Conservation (phyloP, 2,797 vertebrate genomes). For the Lepilemur septentrionalis region DNA sequence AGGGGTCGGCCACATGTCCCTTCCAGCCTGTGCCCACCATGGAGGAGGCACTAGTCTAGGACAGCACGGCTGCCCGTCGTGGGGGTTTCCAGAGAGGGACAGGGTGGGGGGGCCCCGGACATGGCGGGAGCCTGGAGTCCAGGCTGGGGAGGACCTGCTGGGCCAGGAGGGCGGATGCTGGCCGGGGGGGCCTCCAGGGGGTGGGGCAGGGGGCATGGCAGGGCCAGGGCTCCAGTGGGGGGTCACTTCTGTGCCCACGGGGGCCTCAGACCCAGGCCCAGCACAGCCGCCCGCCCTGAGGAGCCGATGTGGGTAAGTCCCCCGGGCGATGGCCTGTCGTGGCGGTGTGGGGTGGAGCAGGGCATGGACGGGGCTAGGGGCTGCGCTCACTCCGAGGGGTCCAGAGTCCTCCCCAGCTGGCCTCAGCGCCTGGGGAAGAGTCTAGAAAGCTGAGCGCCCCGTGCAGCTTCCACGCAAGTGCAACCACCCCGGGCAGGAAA, state of each 20-base stretch:
- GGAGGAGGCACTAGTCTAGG: not conserved
- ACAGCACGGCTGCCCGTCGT: too few species aligned
- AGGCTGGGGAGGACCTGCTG: rapidly evolving
- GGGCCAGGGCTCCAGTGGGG: not conserved
- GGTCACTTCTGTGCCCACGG: not conserved
- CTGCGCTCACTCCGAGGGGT: rapidly evolving
- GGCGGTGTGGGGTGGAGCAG: not conserved
- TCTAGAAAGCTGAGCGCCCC: not conserved
- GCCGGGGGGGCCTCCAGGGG: too few species aligned
- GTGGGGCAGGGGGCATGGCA: rapidly evolving
- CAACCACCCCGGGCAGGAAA: not conserved
- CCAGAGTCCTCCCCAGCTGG: too few species aligned
- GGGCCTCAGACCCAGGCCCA: not conserved
- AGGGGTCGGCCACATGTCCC: not conserved
- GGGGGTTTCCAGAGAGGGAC: not conserved
- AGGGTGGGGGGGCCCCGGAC: not conserved
- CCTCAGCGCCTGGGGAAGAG: not conserved
- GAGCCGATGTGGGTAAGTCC: too few species aligned
- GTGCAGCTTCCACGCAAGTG: not conserved
- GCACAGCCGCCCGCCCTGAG: not conserved
- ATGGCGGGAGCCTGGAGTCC: not conserved
- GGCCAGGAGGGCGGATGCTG: not conserved
- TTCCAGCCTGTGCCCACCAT: too few species aligned
- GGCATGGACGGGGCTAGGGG: not conserved
- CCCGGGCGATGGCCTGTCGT: rapidly evolving